A percentile compares a stretch with the other conserved stretches of the same genome.
Evolutionary conservation across 2,888 invertebrate species (phyloP).

Genomic region (Xanthia icteritia): DNA sequence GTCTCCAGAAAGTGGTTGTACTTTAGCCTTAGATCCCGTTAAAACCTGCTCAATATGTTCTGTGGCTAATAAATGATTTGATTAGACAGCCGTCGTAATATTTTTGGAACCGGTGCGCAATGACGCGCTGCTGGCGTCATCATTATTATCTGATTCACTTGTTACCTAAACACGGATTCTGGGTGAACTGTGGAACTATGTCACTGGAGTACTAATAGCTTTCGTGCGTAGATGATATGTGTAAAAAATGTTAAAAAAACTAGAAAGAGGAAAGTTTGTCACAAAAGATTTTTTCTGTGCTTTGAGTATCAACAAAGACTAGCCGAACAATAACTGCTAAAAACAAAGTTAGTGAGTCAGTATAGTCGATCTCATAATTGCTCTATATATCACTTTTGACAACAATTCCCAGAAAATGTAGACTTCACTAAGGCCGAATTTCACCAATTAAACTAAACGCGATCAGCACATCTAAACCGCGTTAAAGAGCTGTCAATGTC

Average conservation of each 20-base stretch:
- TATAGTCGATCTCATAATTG: neutral
- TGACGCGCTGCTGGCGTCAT: constrained; percentile 56
- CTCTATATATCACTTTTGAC: neutral
- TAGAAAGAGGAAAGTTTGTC: neutral
- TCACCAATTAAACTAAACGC: no score
- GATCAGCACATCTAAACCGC: no score
- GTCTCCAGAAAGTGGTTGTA: neutral
- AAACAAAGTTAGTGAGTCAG: neutral
- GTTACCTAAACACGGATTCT: constrained; percentile 56
- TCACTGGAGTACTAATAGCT: constrained; percentile 56
- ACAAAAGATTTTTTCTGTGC: neutral
- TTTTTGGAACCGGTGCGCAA: constrained; percentile 57
- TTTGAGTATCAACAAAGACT: neutral
- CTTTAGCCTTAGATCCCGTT: constrained; percentile 5
- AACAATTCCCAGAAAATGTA: no score
- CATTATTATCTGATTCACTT: constrained; percentile 67
- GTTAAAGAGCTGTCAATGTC: no score
- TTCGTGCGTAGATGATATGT: constrained; percentile 47
- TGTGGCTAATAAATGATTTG: constrained; percentile 56
- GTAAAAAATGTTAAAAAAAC: constrained; percentile 9
- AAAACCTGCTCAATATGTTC: constrained; percentile 13
- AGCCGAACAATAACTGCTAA: neutral
- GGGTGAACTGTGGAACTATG: constrained; percentile 51
- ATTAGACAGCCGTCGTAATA: constrained; percentile 62
- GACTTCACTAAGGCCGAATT: neutral